These are phyloP conservation scores for Cisticola juncidis DNA, from an alignment of 2,113 vertebrate genomes.

Conservation along the genomic window DNA sequence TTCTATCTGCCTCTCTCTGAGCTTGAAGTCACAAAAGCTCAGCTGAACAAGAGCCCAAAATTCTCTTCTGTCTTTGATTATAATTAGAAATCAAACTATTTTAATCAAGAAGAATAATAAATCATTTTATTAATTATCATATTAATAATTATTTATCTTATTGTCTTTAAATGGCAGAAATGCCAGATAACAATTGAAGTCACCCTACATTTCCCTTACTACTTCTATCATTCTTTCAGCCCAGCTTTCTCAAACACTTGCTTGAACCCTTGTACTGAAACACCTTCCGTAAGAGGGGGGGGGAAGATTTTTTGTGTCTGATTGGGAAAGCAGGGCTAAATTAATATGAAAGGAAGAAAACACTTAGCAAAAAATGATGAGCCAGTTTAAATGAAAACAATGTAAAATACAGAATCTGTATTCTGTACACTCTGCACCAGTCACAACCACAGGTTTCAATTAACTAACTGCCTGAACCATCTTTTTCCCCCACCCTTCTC, in stretches of 20 bases:
- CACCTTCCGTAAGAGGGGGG: fast-evolving
- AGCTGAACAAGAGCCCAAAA: background rate
- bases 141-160: too few species aligned
- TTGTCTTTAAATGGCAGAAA: background rate
- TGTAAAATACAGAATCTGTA: background rate
- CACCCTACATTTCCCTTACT: background rate
- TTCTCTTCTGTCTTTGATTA: background rate
- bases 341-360: background rate
- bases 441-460: background rate
- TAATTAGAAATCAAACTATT: background rate
- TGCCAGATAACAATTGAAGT: background rate
- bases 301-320: background rate
- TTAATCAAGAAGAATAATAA: background rate
- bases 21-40: background rate
- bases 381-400: background rate
- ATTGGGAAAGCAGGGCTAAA: background rate
- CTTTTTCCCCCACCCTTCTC: background rate
- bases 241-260: background rate
- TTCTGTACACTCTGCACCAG: background rate
- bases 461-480: background rate
- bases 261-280: background rate
- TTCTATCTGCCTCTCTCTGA: background rate
- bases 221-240: background rate
- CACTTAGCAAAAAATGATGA: background rate
- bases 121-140: background rate